Conservation (phyloP, 2,797 vertebrate species). For the Xiphophorus birchmanni region DNA sequence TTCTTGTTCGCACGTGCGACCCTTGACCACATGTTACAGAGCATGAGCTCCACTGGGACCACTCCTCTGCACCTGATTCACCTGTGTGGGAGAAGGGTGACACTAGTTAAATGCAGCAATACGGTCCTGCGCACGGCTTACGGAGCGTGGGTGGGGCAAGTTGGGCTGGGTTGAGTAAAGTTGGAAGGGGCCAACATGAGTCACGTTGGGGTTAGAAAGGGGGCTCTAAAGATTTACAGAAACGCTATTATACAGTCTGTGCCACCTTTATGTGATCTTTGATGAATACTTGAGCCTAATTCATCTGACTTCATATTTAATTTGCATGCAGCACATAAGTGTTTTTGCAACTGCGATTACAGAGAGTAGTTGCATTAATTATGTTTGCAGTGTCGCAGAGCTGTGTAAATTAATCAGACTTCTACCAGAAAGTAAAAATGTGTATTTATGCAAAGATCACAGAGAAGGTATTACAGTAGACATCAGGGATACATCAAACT, state of each 20-base stretch:
- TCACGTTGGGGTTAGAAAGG: slow-evolving; percentile 47
- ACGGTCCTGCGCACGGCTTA: slow-evolving; percentile 72
- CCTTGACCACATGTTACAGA: slow-evolving; percentile 99
- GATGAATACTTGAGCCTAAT: slow-evolving; percentile 50
- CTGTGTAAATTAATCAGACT: slow-evolving; percentile 26
- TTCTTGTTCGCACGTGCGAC: slow-evolving; percentile 99
- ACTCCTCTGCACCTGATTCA: slow-evolving; percentile 99
- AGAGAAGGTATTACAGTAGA: slow-evolving; percentile 61
- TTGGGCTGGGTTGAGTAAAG: slow-evolving; percentile 55
- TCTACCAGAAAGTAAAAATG: slow-evolving; percentile 18
- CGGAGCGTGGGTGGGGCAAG: slow-evolving; percentile 47
- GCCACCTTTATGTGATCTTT: slow-evolving; percentile 74
- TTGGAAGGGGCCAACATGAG: slow-evolving; percentile 51
- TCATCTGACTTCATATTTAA: slow-evolving; percentile 17
- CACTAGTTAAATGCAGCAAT: slow-evolving; percentile 88
- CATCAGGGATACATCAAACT: slow-evolving; percentile 50
- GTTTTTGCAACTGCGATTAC: slow-evolving; percentile 28
- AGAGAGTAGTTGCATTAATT: slow-evolving; percentile 22
- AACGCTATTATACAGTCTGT: slow-evolving; percentile 49
- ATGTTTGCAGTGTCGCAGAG: slow-evolving; percentile 5
- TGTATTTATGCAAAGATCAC: slow-evolving; percentile 80
- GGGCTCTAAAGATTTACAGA: slow-evolving; percentile 35
- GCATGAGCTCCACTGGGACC: slow-evolving; percentile 99
- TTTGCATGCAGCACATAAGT: slow-evolving; percentile 30
- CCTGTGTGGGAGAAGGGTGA: slow-evolving; percentile 97